A percentile compares a stretch with the other conserved stretches of the same genome.
These are phyloP conservation scores for Odocoileus virginianus DNA, from an alignment of 2,113 vertebrate species.

Conservation along the genomic window DNA sequence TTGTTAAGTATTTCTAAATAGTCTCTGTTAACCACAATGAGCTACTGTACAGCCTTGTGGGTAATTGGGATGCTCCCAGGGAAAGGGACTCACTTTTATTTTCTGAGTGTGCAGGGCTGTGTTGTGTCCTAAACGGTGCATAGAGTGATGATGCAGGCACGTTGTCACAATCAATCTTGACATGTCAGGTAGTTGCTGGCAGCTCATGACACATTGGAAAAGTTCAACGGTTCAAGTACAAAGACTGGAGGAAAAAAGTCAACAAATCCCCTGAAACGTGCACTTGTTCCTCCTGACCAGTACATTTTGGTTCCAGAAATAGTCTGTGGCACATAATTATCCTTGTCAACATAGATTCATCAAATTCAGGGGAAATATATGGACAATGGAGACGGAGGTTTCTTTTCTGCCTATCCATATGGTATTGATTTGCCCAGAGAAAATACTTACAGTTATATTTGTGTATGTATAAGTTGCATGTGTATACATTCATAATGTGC, in stretches of 20 bases:
- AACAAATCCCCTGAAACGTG: neutral
- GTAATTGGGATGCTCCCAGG: neutral
- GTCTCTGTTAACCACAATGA: neutral
- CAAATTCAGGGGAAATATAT: neutral
- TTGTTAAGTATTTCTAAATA: neutral
- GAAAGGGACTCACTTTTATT: neutral
- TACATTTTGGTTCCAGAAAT: neutral
- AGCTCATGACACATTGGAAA: neutral
- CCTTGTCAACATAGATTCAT: slow-evolving; percentile 37
- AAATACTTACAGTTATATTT: neutral
- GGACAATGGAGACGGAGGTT: neutral
- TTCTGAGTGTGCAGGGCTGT: neutral
- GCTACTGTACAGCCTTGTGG: neutral
- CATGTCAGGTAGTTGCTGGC: neutral
- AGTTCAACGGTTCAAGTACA: slow-evolving; percentile 9
- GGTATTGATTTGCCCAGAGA: slow-evolving; percentile 10
- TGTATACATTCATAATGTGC: neutral
- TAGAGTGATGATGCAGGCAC: neutral
- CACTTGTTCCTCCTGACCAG: neutral
- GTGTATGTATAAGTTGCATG: neutral
- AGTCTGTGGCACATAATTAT: neutral
- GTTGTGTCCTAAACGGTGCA: neutral
- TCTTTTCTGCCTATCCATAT: neutral
- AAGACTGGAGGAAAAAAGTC: neutral
- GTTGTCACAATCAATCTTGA: slow-evolving; percentile 1